Conservation (phyloP, 2,113 vertebrate species). For the Columba livia region DNA sequence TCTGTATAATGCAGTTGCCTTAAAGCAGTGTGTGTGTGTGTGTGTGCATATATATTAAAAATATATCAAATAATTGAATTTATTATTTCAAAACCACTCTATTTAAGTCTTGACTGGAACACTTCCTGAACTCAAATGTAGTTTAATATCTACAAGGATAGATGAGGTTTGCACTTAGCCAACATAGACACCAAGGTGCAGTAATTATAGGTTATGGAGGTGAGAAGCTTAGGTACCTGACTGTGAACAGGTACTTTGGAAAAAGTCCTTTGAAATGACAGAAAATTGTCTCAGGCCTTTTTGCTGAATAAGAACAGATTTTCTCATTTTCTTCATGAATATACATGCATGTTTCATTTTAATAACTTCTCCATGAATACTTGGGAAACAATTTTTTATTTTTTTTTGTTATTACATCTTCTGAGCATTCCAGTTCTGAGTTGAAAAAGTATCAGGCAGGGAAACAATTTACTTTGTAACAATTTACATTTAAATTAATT, state of each 20-base stretch:
- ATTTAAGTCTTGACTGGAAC: not conserved
- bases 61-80: not conserved
- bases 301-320: not conserved
- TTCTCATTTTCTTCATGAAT: conserved; percentile 34
- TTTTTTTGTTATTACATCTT: not conserved
- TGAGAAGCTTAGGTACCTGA: not conserved
- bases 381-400: not conserved
- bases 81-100: not conserved
- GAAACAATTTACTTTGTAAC: conserved; percentile 16
- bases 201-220: not conserved
- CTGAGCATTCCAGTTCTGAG: not conserved
- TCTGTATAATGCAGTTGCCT: not conserved
- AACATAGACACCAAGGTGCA: fast-evolving
- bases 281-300: not conserved
- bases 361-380: not conserved
- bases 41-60: too few species aligned
- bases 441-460: not conserved
- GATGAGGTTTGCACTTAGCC: not conserved
- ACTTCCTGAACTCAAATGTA: not conserved
- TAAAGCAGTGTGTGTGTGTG: not conserved
- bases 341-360: not conserved
- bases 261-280: not conserved
- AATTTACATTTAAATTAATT: conserved; percentile 45
- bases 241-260: not conserved
- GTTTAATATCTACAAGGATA: not conserved